Evolutionary conservation across 2,113 vertebrate genomes (phyloP).

Genomic region (Cavia porcellus): DNA sequence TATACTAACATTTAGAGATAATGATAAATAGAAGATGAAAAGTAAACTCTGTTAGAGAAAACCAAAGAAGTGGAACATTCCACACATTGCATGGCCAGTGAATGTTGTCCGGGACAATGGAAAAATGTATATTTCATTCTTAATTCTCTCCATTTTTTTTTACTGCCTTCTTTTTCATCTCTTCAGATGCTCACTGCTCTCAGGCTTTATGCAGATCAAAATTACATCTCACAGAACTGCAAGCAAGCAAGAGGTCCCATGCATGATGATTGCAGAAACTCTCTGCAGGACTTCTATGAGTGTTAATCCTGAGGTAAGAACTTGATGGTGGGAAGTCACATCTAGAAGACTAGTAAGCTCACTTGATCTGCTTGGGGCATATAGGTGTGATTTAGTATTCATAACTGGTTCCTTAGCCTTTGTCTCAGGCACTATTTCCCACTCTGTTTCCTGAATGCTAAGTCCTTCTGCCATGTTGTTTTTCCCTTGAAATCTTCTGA

Average conservation of each 20-base stretch:
- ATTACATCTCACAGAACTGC: neutral
- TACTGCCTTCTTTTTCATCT: neutral
- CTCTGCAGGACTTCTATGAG: neutral
- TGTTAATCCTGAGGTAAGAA: neutral
- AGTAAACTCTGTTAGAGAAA: neutral
- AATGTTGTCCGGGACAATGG: neutral
- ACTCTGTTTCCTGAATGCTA: neutral
- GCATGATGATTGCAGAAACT: neutral
- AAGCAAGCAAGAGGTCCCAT: too few relatives aligned
- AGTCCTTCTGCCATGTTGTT: fast-evolving
- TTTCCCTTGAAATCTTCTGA: neutral
- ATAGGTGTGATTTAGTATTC: too few relatives aligned
- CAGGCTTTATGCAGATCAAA: neutral
- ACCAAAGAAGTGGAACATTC: neutral
- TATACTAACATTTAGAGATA: neutral
- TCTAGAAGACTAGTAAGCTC: neutral
- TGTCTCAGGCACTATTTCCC: neutral
- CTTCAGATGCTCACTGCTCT: neutral
- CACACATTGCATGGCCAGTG: neutral
- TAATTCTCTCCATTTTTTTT: neutral
- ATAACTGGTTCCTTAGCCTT: neutral
- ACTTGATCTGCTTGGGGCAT: neutral
- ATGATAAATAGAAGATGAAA: neutral
- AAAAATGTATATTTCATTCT: neutral
- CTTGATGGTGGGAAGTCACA: neutral